Conservation (phyloP, 2,113 vertebrate genomes). For the Nyctibius bracteatus region DNA sequence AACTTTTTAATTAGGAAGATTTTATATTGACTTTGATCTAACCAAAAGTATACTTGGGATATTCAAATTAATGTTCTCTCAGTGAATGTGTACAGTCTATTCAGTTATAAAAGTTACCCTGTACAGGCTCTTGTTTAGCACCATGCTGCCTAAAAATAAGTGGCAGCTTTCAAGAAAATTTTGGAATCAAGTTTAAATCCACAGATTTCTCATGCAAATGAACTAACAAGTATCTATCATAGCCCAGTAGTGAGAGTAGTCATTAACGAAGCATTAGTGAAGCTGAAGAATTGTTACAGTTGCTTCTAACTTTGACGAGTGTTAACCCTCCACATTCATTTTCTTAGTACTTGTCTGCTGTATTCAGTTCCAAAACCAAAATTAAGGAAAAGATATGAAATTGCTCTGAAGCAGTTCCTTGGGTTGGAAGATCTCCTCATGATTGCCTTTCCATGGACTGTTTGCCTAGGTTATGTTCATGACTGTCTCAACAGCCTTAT, state of each 20-base stretch:
- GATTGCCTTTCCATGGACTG: background rate
- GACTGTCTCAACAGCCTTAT: background rate
- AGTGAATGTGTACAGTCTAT: background rate
- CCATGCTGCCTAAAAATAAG: background rate
- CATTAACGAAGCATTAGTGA: background rate
- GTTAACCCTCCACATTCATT: background rate
- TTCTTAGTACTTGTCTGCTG: background rate
- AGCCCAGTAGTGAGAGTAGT: background rate
- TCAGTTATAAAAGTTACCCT: background rate
- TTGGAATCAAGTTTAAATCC: background rate
- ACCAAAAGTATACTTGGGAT: background rate
- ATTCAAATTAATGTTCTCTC: background rate
- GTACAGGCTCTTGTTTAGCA: background rate
- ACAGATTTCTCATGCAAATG: background rate
- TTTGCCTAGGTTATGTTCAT: background rate
- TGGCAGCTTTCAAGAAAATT: background rate
- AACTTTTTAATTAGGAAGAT: background rate
- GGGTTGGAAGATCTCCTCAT: background rate
- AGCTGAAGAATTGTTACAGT: background rate
- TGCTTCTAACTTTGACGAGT: background rate
- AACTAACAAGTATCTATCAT: background rate
- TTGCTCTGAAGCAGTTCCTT: background rate
- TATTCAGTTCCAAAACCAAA: background rate
- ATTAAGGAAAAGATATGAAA: background rate
- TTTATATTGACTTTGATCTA: background rate